Conservation (phyloP, 2,113 vertebrate genomes). For the Prolemur simus region DNA sequence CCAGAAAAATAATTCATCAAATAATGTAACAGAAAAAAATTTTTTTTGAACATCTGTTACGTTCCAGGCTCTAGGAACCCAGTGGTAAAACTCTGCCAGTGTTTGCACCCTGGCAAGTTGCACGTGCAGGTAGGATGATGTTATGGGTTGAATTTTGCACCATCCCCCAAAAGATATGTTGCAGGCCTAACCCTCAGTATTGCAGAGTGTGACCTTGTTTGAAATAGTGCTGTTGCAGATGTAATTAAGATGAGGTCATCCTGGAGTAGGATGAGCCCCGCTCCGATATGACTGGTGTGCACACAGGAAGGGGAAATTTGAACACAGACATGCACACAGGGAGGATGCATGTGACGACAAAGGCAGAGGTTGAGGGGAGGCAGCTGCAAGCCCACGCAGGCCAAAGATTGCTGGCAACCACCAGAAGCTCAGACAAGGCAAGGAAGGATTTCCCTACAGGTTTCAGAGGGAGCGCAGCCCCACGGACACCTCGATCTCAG, state of each 20-base stretch:
- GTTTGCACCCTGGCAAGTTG: too few species aligned
- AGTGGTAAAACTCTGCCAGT: too few species aligned
- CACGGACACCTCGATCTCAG: not conserved
- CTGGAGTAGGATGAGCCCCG: too few species aligned
- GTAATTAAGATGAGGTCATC: not conserved
- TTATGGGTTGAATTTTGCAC: too few species aligned
- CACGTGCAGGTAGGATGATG: not conserved
- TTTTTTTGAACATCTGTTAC: not conserved
- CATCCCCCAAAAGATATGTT: too few species aligned
- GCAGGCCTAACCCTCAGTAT: not conserved
- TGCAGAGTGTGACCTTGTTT: too few species aligned
- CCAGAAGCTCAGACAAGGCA: too few species aligned
- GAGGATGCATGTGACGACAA: rapidly evolving
- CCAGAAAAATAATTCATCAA: not conserved
- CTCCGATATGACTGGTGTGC: not conserved
- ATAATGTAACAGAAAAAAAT: not conserved
- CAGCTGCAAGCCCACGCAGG: not conserved
- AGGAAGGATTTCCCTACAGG: not conserved
- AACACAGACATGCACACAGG: not conserved
- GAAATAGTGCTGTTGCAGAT: not conserved
- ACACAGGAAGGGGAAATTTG: not conserved
- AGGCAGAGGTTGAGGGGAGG: not conserved
- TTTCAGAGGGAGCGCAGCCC: rapidly evolving
- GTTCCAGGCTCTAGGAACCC: not conserved
- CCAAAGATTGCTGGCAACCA: not conserved